Evolutionary conservation across 2,888 invertebrate species (phyloP).

Genomic region (Notodonta dromedarius): DNA sequence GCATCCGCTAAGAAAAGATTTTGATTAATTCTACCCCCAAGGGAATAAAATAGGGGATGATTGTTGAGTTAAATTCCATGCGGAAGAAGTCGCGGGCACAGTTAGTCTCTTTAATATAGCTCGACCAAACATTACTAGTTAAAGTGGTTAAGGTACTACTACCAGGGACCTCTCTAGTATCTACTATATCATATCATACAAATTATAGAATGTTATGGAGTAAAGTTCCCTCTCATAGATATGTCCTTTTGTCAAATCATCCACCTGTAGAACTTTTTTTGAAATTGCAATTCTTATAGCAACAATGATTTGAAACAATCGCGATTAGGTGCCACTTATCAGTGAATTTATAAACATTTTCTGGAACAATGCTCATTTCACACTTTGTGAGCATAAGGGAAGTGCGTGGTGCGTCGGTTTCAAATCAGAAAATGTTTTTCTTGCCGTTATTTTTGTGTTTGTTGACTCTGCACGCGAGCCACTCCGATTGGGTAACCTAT

Average conservation of each 20-base stretch:
- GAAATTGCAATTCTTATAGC: slow-evolving; percentile 11
- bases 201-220: no score
- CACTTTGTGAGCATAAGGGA: slow-evolving; percentile 31
- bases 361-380: slow-evolving; percentile 36
- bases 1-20: no score
- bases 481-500: slow-evolving; percentile 37
- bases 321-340: slow-evolving; percentile 44
- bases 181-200: no score
- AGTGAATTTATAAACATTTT: slow-evolving; percentile 51
- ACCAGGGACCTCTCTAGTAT: no score
- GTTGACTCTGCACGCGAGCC: slow-evolving; percentile 33
- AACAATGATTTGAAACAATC: slow-evolving; percentile 43
- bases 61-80: no score
- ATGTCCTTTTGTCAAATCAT: not conserved
- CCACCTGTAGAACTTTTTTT: slow-evolving; percentile 21
- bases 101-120: no score
- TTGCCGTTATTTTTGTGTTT: slow-evolving; percentile 39
- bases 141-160: no score
- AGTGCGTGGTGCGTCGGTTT: slow-evolving; percentile 17
- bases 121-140: no score
- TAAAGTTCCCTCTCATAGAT: no score
- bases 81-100: no score
- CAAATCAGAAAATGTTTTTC: slow-evolving; percentile 37
- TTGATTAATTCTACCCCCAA: no score
- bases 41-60: no score